Percentiles rank a stretch among this genome's conserved stretches.
Conservation (phyloP, 2,888 invertebrate genomes). For the Ptycholaimellus sp. region DNA sequence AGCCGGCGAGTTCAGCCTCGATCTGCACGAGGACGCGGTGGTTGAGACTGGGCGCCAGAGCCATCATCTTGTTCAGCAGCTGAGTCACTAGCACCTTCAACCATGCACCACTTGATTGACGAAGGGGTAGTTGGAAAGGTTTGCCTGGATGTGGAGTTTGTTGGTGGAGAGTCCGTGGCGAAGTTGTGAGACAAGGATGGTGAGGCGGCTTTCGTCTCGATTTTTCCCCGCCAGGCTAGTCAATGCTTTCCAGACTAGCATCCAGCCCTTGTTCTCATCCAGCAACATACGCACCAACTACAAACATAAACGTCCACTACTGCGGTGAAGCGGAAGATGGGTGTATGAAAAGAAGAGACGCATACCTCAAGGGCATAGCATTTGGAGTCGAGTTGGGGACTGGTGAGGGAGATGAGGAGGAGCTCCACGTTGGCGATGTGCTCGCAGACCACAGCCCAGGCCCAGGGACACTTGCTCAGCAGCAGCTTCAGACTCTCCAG, state of each 20-base stretch:
- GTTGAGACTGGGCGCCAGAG: slow-evolving; percentile 13
- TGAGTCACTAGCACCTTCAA: slow-evolving; percentile 17
- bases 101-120: background rate
- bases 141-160: slow-evolving; percentile 20
- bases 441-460: background rate
- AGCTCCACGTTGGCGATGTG: slow-evolving; percentile 14
- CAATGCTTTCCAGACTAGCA: slow-evolving; percentile 14
- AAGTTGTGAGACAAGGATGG: slow-evolving; percentile 15
- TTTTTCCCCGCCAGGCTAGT: slow-evolving; percentile 16
- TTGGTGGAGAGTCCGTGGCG: slow-evolving; percentile 19
- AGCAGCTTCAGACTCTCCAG: slow-evolving; percentile 20
- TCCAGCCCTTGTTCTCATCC: slow-evolving; percentile 17
- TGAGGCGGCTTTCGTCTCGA: slow-evolving; percentile 16
- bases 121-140: background rate
- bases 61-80: slow-evolving; percentile 18
- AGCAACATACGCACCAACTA: slow-evolving; percentile 16
- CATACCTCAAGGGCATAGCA: slow-evolving; percentile 20
- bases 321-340: background rate
- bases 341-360: background rate
- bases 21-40: slow-evolving; percentile 14
- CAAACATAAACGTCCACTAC: background rate
- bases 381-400: slow-evolving; percentile 21
- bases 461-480: slow-evolving; percentile 4
- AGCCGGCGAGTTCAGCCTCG: slow-evolving; percentile 17
- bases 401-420: slow-evolving; percentile 17